Percentiles rank a stretch among this genome's conserved stretches.
phyloP scores from a whole-genome alignment of 2,797 vertebrate genomes.

The Lacerta bilineata region DNA sequence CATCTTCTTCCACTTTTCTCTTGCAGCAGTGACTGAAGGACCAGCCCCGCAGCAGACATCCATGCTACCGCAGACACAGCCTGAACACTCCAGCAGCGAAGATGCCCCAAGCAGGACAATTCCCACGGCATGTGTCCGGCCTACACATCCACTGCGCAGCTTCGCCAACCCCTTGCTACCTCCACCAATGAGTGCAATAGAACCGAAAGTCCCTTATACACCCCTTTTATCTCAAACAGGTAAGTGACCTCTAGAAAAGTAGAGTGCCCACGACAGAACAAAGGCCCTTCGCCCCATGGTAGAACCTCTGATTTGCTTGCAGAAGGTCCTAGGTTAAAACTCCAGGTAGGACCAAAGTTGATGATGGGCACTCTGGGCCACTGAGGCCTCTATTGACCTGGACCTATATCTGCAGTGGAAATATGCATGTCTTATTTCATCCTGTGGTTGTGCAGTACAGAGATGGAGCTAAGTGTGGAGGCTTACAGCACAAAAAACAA shows the following conservation, averaged over 20 bases:
- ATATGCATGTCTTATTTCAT: not conserved
- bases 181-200: constrained; percentile 91
- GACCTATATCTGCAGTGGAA: not conserved
- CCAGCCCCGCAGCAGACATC: constrained; percentile 81
- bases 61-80: constrained; percentile 78
- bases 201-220: constrained; percentile 92
- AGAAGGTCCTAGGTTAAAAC: not conserved
- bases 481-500: not conserved
- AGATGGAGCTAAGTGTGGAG: not conserved
- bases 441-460: not conserved
- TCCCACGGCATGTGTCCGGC: constrained; percentile 92
- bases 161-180: constrained; percentile 93
- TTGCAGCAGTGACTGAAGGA: constrained; percentile 79
- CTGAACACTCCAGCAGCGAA: constrained; percentile 83
- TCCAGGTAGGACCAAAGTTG: not conserved
- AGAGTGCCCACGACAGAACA: not conserved
- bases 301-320: too few species aligned
- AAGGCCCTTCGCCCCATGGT: not conserved
- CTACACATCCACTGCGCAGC: constrained; percentile 91
- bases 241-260: constrained; percentile 55
- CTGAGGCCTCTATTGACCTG: too few species aligned
- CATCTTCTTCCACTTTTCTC: constrained; percentile 1
- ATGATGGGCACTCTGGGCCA: too few species aligned
- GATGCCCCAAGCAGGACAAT: constrained; percentile 87
- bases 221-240: constrained; percentile 89